Conservation (phyloP, 2,113 vertebrate genomes). For the Megaleporinus macrocephalus region DNA sequence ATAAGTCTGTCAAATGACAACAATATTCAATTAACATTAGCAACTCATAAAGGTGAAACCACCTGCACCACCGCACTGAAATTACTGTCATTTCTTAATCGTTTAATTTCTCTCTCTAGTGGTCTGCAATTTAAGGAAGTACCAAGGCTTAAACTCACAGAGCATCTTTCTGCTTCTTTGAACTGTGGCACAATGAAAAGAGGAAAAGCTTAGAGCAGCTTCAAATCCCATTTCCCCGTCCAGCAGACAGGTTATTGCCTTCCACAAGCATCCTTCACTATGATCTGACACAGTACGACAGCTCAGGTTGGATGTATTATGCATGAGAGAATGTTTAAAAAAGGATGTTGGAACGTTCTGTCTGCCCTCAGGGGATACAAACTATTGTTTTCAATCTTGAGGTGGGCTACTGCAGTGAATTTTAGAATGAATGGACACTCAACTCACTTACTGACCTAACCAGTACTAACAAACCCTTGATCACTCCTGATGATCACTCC, state of each 20-base stretch:
- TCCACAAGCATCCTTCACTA: slow-evolving; percentile 1
- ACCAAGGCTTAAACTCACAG: slow-evolving; percentile 14
- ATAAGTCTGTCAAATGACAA: neutral
- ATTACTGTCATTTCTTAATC: neutral
- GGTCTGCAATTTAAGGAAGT: slow-evolving; percentile 15
- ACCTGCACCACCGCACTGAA: neutral
- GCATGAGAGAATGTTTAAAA: slow-evolving; percentile 67
- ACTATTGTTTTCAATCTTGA: too few relatives aligned
- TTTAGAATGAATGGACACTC: too few relatives aligned
- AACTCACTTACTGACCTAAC: slow-evolving; percentile 3
- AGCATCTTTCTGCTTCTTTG: neutral
- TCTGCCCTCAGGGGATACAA: slow-evolving; percentile 45
- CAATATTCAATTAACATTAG: neutral
- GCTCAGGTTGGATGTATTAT: slow-evolving; percentile 68
- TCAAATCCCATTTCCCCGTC: slow-evolving; percentile 68
- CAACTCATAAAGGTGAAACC: slow-evolving; percentile 9
- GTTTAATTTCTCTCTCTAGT: slow-evolving; percentile 12
- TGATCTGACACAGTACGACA: slow-evolving; percentile 44
- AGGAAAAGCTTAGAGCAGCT: neutral
- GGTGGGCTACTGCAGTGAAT: too few relatives aligned
- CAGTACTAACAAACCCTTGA: neutral
- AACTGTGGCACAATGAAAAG: slow-evolving; percentile 9
- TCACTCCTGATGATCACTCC: neutral
- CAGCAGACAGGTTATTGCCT: slow-evolving; percentile 46
- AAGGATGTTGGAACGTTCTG: slow-evolving; percentile 48